Conservation (phyloP, 2,797 vertebrate species). For the Alfaro cultratus region DNA sequence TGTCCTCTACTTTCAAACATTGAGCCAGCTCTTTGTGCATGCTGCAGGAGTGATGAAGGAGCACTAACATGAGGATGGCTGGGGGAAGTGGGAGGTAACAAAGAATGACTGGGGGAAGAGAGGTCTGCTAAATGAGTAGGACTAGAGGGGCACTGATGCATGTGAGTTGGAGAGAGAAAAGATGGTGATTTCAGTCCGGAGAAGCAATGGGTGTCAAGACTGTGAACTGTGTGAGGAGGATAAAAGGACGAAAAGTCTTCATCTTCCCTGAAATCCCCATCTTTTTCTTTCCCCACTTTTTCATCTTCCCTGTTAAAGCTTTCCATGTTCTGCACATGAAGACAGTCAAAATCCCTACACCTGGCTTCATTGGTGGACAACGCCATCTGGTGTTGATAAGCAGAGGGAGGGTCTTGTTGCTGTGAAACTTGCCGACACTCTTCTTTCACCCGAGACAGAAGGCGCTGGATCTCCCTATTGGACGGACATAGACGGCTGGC, state of each 20-base stretch:
- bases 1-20: conserved; percentile 82
- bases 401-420: conserved; percentile 71
- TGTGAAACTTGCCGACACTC: conserved; percentile 88
- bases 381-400: conserved; percentile 50
- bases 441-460: conserved; percentile 92
- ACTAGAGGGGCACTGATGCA: conserved; percentile 72
- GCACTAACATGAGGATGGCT: conserved; percentile 87
- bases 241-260: conserved; percentile 45
- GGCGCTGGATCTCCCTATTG: conserved; percentile 96
- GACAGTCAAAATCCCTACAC: conserved; percentile 39
- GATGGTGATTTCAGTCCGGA: conserved; percentile 34
- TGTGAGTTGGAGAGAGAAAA: conserved; percentile 62
- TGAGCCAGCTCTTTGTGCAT: conserved; percentile 85
- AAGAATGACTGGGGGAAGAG: conserved; percentile 81
- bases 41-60: conserved; percentile 87
- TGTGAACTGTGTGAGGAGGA: conserved; percentile 26
- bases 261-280: conserved; percentile 82
- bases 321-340: conserved; percentile 53
- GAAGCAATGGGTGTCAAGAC: conserved; percentile 33
- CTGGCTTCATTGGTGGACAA: conserved; percentile 39
- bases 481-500: conserved; percentile 93
- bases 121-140: conserved; percentile 84
- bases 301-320: conserved; percentile 81
- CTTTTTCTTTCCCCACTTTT: conserved; percentile 84
- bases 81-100: conserved; percentile 76